Evolutionary conservation across 2,797 vertebrate species (phyloP).

Genomic region (Holocentrus rufus): DNA sequence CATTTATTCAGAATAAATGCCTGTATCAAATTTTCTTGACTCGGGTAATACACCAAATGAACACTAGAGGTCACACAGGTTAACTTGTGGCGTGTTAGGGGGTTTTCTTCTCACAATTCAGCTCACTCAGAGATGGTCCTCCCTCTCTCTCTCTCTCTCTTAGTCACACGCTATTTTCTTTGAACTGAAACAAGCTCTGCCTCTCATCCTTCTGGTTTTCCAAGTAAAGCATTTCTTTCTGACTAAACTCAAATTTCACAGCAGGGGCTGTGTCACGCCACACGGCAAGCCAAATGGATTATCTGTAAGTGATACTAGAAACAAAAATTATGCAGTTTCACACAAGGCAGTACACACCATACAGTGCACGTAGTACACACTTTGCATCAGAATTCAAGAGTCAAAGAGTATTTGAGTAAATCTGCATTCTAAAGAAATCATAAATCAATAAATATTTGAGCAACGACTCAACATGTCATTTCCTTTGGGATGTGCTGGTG

Average conservation of each 20-base stretch:
- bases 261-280: not conserved
- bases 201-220: slow-evolving; percentile 21
- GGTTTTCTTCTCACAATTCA: slow-evolving; percentile 41
- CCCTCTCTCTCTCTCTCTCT: not conserved
- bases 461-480: not conserved
- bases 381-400: not conserved
- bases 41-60: slow-evolving; percentile 34
- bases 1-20: not conserved
- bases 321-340: not conserved
- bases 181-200: slow-evolving; percentile 11
- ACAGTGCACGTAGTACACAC: not conserved
- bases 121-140: slow-evolving; percentile 42
- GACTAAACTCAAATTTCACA: not conserved
- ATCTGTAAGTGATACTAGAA: not conserved
- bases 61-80: slow-evolving; percentile 74
- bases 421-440: not conserved
- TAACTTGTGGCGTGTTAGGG: slow-evolving; percentile 12
- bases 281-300: not conserved
- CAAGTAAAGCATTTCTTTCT: not conserved
- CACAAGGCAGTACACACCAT: not conserved
- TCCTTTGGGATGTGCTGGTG: not conserved
- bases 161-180: slow-evolving; percentile 24
- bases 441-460: not conserved
- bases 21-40: not conserved
- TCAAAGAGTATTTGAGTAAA: not conserved